Conservation (phyloP, 2,113 vertebrate genomes). For the Tympanuchus pallidicinctus region DNA sequence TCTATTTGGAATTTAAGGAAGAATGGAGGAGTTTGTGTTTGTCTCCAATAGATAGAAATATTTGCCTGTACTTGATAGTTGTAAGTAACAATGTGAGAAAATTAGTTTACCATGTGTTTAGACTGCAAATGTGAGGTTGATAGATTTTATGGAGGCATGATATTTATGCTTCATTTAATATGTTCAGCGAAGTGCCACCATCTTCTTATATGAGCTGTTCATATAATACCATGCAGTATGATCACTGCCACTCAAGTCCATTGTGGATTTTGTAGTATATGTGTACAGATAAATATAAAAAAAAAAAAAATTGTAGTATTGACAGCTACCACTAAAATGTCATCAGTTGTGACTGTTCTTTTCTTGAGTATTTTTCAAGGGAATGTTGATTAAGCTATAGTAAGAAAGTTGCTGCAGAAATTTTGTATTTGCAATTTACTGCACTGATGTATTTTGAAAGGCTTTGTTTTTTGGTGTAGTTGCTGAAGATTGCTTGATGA, state of each 20-base stretch:
- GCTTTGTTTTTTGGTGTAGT: not conserved
- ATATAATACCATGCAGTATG: not conserved
- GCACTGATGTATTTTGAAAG: not conserved
- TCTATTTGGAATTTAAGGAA: not conserved
- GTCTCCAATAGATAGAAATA: not conserved
- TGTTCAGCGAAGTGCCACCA: not conserved
- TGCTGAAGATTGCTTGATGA: not conserved
- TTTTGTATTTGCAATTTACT: not conserved
- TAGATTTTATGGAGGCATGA: not conserved
- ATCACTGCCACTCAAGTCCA: not conserved
- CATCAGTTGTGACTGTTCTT: not conserved
- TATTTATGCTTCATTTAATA: not conserved
- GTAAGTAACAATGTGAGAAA: not conserved
- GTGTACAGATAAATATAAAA: not conserved
- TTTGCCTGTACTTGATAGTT: not conserved
- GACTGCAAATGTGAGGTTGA: not conserved
- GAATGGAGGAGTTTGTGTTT: not conserved
- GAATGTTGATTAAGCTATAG: not conserved
- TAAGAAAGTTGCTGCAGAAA: not conserved
- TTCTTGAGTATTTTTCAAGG: not conserved
- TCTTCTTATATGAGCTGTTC: not conserved
- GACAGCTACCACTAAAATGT: not conserved
- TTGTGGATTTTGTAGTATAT: not conserved
- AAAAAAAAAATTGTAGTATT: not conserved
- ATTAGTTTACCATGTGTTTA: not conserved